Base-by-base conservation (phyloP, 2,888 invertebrate species). In the Phengaris arion region DNA sequence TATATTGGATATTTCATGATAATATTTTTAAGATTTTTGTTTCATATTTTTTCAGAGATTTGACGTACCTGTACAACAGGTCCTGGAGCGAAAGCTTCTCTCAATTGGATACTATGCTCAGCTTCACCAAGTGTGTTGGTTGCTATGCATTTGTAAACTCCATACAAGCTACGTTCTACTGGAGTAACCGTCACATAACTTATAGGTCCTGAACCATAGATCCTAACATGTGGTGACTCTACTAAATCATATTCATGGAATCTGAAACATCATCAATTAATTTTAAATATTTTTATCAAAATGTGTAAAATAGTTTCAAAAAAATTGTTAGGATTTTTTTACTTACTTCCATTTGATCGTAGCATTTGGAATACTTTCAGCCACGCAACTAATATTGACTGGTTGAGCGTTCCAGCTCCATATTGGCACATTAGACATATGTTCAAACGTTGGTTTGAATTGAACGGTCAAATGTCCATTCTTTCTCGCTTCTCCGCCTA, bases 351-450 rank as follows among this genome's bases (percentile, higher is more conserved):
- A 98, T 84, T 96, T 95, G 81, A 98, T 97, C 8, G 98, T 98
- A 0, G 98, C 98, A 86, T 98, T 98, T 4, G 98, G 98, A 82
- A 98, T 95, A 85, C 96, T 95, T 88, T 97, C 97, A n/a, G 98
- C 98, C 70, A 97, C 94, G 85, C 98, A 98, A 77, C 97, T 97
- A 7, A 98, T 94, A 87, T 98, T 98, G 2, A 96, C 97, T 0
- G 96, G 96, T 81, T 95, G 95, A 64, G 95, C 94, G 74, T 96
- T 96, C 98, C 98, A 98, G 54, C 96, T 96, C 95, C 97, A 98
- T 0, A 96, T 95, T 0, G 97, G 97, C 5, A 96, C 95, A 59
- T 95, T 93, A 55, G 96, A 95, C 89, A 94, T 94, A 64, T 95
- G 94, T 68, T 95, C 96, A 84, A 98, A 98, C 3, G 96, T 95